Percentiles rank a stretch among this genome's conserved stretches.
Conservation (phyloP, 2,888 invertebrate genomes). For the Noctua pronuba region DNA sequence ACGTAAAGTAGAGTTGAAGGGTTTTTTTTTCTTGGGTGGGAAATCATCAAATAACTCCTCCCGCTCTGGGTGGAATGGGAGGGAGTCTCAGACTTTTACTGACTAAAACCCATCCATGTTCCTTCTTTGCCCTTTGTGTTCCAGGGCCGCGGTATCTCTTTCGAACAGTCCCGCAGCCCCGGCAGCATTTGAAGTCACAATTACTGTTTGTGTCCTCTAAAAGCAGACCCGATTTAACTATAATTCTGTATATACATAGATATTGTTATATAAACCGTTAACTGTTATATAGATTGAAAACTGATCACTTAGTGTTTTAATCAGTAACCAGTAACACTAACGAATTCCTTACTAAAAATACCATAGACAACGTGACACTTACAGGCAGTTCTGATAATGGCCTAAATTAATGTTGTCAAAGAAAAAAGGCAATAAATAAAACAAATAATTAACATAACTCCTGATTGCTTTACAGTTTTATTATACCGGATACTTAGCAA, state of each 20-base stretch:
- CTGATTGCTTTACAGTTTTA: constrained; percentile 37
- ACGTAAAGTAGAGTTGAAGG: too few relatives aligned
- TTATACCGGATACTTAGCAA: constrained; percentile 29
- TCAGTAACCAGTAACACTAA: background rate
- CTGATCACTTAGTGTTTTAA: background rate
- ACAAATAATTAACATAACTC: constrained; percentile 52
- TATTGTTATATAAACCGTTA: too few relatives aligned
- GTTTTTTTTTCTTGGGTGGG: too few relatives aligned
- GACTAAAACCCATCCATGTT: too few relatives aligned
- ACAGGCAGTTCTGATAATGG: constrained; percentile 25
- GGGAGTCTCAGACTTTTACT: too few relatives aligned
- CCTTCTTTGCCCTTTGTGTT: too few relatives aligned
- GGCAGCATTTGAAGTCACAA: too few relatives aligned
- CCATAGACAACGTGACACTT: background rate
- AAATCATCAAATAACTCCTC: too few relatives aligned
- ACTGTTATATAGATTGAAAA: background rate
- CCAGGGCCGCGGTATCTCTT: too few relatives aligned
- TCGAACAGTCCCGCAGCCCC: too few relatives aligned
- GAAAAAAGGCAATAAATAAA: constrained; percentile 42
- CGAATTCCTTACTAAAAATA: background rate
- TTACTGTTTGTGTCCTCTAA: background rate
- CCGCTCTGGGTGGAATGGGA: too few relatives aligned
- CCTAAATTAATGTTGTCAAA: background rate
- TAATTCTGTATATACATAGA: too few relatives aligned
- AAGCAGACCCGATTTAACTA: background rate